These are phyloP conservation scores for Machimus rusticus DNA, from an alignment of 2,888 invertebrate genomes.

Conservation along the genomic window DNA sequence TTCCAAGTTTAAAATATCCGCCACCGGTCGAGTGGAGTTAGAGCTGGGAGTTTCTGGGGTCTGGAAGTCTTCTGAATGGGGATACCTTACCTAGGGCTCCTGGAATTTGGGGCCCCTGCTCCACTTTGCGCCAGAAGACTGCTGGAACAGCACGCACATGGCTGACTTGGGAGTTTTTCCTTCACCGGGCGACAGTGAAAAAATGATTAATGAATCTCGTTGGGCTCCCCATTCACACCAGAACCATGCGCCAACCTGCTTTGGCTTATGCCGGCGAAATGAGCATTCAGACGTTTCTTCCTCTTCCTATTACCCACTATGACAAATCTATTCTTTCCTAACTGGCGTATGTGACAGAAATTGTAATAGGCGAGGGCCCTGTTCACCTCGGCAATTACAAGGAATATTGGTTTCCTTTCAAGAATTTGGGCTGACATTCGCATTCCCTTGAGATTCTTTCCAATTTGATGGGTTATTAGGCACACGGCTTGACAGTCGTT, in stretches of 20 bases:
- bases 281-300: neutral
- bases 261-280: neutral
- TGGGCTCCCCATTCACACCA: neutral
- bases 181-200: neutral
- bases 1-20: neutral
- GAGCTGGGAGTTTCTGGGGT: neutral
- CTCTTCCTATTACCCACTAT: constrained; percentile 1
- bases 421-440: neutral
- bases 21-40: neutral
- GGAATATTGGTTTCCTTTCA: constrained; percentile 12
- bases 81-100: neutral
- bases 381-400: constrained; percentile 13
- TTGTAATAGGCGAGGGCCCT: constrained; percentile 12
- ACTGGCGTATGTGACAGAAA: constrained; percentile 26
- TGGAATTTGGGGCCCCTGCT: neutral
- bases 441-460: constrained; percentile 13
- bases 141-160: constrained; percentile 2
- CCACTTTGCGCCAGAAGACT: neutral
- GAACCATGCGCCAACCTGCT: neutral
- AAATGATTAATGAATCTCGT: constrained; percentile 25
- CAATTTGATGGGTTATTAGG: constrained; percentile 26
- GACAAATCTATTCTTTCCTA: constrained; percentile 21
- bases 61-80: neutral
- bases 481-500: neutral
- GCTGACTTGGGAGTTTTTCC: constrained; percentile 1